Evolutionary conservation across 2,113 vertebrate genomes (phyloP), one percentile per base, ranked within the genome.

Genomic region (Phalacrocorax aristotelis): DNA sequence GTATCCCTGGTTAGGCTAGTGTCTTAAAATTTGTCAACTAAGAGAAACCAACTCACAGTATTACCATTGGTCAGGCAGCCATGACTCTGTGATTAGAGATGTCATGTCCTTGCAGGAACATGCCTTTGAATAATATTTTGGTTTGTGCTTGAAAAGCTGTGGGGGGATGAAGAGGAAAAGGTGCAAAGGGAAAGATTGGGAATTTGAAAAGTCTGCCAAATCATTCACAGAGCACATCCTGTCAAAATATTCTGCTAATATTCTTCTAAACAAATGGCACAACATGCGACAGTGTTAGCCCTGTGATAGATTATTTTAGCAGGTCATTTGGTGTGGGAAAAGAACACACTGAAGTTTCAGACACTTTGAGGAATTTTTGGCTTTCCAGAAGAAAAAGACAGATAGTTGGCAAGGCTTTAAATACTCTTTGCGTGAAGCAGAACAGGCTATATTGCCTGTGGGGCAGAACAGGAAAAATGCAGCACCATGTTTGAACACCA

Each of bases 231-330:
- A 85, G 32, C 55, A 76, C 13, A 57, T 88, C 27, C 70, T 94
- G 40, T 93, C 76, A 92, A 92, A 93, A 85, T 82, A 55, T 29
- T 91, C 65, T 87, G 87, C 44, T 85, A 76, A 65, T 89, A 61
- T n/a, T 89, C 30, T 84, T 91, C 23, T 88, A 49, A 92, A 64
- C 32, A 96, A 87, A 54, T 60, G 55, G 57, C 48, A 60, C 30
- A 58, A 32, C 82, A 89, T 62, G 46, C 83, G 44, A 46, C 70
- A 87, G 81, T 64, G 60, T 96, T 96, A 61, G n/a, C 25, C 66
- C 92, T 89, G 82, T 89, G 94, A 58, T 71, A 91, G 75, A 90
- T 95, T 87, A 81, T 95, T 96, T 93, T 94, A 91, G 74, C 95
- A 96, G 74, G 54, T 83, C 46, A 80, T 91, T 78, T 96, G 64